Base-by-base conservation (phyloP, 2,113 vertebrate genomes). In the Toxotes jaculatrix region DNA sequence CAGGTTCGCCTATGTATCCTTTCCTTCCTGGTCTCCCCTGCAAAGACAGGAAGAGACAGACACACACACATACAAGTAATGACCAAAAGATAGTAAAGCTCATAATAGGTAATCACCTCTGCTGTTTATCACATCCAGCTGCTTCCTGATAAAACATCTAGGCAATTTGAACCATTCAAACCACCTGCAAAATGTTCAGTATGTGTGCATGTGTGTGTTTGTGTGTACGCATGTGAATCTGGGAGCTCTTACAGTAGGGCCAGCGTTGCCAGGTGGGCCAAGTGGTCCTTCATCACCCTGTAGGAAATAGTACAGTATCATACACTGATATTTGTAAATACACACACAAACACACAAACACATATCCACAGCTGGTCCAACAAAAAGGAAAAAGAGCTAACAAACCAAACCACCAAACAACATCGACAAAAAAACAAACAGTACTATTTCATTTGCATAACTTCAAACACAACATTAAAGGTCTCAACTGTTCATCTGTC, bases 271-370 rank as follows among this genome's bases (percentile, higher is more conserved):
- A 83, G 91, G 86, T 72, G 96, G 95, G 90, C 98, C 98, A 53
- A 91, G 19, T 74, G 96, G 96, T 93, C 98, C 98, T 93, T 97
- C 96, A 87, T 98, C 97, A 78, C 98, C 98, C 98, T 99, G 93
- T 63, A 92, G 88, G 93, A 71, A 47, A 83, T 36, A 86, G 42
- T 23, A 74, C 45, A 85, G 74, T 55, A 77, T 57, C 16, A 51
- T 17, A 31, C 32, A 4, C 42, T 72, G 12, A 70, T 32, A 75
- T 65, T 71, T 4, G 1, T 49, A 40, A 34, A 16, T 21, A 21
- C 2, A 74, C 27, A 60, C 17, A 61, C 45, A 70, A 3, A 16
- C 3, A 49, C 16, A 7, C 45, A 6, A 4, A 6, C 45, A 19
- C 45, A 49, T 23, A 31, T 4, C 27, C 64, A 79, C 27, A 67